phyloP scores from a whole-genome alignment of 1,140 invertebrate species.

The Drosophila kikkawai region DNA sequence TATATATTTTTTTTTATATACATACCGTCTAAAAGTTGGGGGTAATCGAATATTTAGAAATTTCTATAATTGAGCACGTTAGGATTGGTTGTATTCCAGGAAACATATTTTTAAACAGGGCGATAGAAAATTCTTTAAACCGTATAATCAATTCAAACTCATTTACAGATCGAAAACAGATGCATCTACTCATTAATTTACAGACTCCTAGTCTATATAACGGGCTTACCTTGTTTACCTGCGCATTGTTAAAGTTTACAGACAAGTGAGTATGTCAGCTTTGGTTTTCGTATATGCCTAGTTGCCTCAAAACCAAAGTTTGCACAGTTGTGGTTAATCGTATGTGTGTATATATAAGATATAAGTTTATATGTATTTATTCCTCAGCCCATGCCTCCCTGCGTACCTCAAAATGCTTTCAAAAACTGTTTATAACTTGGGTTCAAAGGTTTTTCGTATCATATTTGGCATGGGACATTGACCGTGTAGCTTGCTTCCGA shows the following conservation, averaged over 20 bases:
- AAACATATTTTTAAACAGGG: slow-evolving; percentile 1
- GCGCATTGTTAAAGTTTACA: slow-evolving; percentile 42
- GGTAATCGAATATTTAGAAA: slow-evolving; percentile 27
- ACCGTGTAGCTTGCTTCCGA: slow-evolving; percentile 35
- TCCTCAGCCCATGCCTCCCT: slow-evolving; percentile 55
- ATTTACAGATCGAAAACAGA: background rate
- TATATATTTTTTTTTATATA: slow-evolving; percentile 57
- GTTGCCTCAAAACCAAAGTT: slow-evolving; percentile 24
- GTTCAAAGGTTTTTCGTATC: slow-evolving; percentile 36
- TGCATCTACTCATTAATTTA: background rate
- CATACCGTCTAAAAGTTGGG: slow-evolving; percentile 39
- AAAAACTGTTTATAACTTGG: slow-evolving; percentile 47
- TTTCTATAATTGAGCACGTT: slow-evolving; percentile 55
- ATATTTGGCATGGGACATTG: slow-evolving; percentile 44
- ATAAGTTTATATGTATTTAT: slow-evolving; percentile 56
- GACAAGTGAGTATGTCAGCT: slow-evolving; percentile 17
- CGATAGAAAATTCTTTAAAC: background rate
- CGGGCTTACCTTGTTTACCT: slow-evolving; percentile 40
- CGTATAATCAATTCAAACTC: background rate
- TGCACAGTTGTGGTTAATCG: slow-evolving; percentile 51
- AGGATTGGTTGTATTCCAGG: slow-evolving; percentile 20
- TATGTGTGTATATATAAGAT: slow-evolving; percentile 41
- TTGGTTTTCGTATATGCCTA: slow-evolving; percentile 9
- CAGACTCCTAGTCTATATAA: slow-evolving; percentile 5
- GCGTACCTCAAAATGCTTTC: slow-evolving; percentile 43